These are phyloP conservation scores for Maniola hyperantus DNA, from an alignment of 2,888 invertebrate genomes.

Conservation along the genomic window DNA sequence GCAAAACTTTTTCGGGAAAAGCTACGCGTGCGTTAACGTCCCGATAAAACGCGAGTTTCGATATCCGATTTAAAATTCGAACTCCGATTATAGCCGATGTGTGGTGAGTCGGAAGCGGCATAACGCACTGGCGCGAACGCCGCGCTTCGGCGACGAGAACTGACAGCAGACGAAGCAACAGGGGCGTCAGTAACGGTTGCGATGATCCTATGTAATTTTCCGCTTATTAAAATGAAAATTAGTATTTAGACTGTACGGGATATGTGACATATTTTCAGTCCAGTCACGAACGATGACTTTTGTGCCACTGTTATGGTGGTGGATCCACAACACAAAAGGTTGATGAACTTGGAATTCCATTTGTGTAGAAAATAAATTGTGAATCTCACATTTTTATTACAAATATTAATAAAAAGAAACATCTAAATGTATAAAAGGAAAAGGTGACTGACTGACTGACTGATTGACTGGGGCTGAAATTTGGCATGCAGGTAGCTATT, in stretches of 20 bases:
- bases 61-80: slow-evolving; percentile 39
- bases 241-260: slow-evolving; percentile 50
- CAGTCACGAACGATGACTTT: not conserved
- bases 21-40: slow-evolving; percentile 55
- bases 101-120: slow-evolving; percentile 69
- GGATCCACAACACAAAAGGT: not conserved
- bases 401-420: not conserved
- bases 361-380: not conserved
- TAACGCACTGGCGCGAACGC: slow-evolving; percentile 63
- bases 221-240: slow-evolving; percentile 60
- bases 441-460: no score
- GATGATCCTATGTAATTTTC: slow-evolving; percentile 63
- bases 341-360: not conserved
- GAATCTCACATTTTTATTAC: not conserved
- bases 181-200: slow-evolving; percentile 61
- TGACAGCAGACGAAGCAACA: slow-evolving; percentile 68
- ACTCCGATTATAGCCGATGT: slow-evolving; percentile 55
- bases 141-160: slow-evolving; percentile 45
- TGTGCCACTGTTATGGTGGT: slow-evolving; percentile 15
- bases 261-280: slow-evolving; percentile 25
- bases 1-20: slow-evolving; percentile 59
- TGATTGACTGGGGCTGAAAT: no score
- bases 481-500: no score
- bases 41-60: slow-evolving; percentile 44
- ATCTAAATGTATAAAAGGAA: no score